A percentile compares a stretch with the other conserved stretches of the same genome.
Evolutionary conservation across 2,797 vertebrate genomes (phyloP).

Genomic region (Cirrhinus molitorella): DNA sequence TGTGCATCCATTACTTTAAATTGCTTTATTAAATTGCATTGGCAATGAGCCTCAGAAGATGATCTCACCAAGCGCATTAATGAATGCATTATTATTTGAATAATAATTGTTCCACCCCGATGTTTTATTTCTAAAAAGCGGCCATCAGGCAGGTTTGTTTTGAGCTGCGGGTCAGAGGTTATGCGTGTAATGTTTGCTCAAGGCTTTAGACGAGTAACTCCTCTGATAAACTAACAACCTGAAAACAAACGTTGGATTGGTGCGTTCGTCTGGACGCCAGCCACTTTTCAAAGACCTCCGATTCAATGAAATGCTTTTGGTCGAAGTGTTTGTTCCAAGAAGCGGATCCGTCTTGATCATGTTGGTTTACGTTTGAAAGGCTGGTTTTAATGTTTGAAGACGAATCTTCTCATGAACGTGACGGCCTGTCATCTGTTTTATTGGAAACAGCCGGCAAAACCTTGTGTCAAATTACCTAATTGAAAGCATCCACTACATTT

Average conservation of each 20-base stretch:
- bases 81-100: slow-evolving; percentile 24
- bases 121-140: slow-evolving; percentile 49
- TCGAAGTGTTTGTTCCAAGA: slow-evolving; percentile 38
- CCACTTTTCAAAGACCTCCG: slow-evolving; percentile 51
- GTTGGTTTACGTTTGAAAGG: slow-evolving; percentile 41
- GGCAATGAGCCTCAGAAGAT: slow-evolving; percentile 15
- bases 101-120: slow-evolving; percentile 33
- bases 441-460: slow-evolving; percentile 26
- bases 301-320: slow-evolving; percentile 20
- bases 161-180: slow-evolving; percentile 54
- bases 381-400: slow-evolving; percentile 45
- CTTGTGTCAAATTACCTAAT: slow-evolving; percentile 41
- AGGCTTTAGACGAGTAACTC: slow-evolving; percentile 58
- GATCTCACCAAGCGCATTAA: slow-evolving; percentile 4
- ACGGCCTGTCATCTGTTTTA: slow-evolving; percentile 10
- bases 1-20: slow-evolving; percentile 53
- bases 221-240: slow-evolving; percentile 66
- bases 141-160: slow-evolving; percentile 51
- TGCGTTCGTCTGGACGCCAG: slow-evolving; percentile 65
- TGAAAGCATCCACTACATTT: slow-evolving; percentile 38
- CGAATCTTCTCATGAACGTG: slow-evolving; percentile 16
- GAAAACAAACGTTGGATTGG: slow-evolving; percentile 58
- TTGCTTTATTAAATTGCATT: slow-evolving; percentile 39
- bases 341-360: slow-evolving; percentile 43
- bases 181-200: slow-evolving; percentile 13